A percentile compares a stretch with the other conserved stretches of the same genome.
phyloP scores from a whole-genome alignment of 2,888 invertebrate genomes.

The Epistrophe grossulariae region DNA sequence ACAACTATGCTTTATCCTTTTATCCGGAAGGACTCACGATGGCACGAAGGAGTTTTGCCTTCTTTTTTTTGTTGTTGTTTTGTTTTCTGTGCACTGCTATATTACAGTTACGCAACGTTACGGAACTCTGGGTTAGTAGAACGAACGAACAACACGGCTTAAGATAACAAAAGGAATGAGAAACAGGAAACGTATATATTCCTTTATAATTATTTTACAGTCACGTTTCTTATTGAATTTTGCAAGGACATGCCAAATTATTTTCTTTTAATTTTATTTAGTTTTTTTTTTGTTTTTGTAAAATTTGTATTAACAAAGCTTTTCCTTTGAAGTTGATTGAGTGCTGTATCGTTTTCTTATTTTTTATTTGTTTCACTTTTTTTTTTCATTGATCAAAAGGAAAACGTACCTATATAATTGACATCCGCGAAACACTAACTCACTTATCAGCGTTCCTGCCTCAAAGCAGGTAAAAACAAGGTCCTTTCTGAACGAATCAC shows the following conservation, averaged over 20 bases:
- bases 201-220: slow-evolving; percentile 28
- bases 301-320: slow-evolving; percentile 23
- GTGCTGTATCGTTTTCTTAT: not conserved
- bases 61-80: not conserved
- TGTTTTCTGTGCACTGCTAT: slow-evolving; percentile 7
- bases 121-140: slow-evolving; percentile 68
- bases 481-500: slow-evolving; percentile 33
- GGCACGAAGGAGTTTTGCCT: slow-evolving; percentile 29
- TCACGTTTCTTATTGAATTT: slow-evolving; percentile 19
- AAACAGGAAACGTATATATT: slow-evolving; percentile 38
- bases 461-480: slow-evolving; percentile 36
- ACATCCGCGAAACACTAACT: slow-evolving; percentile 31
- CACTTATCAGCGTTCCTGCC: slow-evolving; percentile 12
- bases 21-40: slow-evolving; percentile 64
- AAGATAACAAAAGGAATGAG: slow-evolving; percentile 1
- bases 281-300: not conserved
- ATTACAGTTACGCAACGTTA: slow-evolving; percentile 62
- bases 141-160: slow-evolving; percentile 18
- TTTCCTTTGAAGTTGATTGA: not conserved
- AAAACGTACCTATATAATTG: slow-evolving; percentile 33
- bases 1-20: slow-evolving; percentile 45
- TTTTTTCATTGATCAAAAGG: slow-evolving; percentile 62
- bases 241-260: slow-evolving; percentile 24
- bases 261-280: too few relatives aligned
- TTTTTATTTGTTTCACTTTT: not conserved